Evolutionary conservation across 2,797 vertebrate species (phyloP), one percentile per base, ranked within the genome.

Genomic region (Xenentodon cancila): DNA sequence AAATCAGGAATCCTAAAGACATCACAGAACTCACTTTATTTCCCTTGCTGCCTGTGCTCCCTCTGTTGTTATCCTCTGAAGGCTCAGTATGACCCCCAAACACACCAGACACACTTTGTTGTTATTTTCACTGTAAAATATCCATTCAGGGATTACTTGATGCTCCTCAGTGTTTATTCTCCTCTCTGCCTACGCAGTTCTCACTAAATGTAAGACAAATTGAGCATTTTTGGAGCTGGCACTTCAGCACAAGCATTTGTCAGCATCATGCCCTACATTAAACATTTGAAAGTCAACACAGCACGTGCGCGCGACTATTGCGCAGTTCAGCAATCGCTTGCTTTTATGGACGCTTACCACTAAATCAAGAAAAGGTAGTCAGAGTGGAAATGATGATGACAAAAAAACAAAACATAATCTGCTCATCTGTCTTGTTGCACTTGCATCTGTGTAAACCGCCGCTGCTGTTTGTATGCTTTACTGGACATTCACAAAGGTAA

Each of bases 71-170:
- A 90, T 90, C 82, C 90, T 92, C 88, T 84, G 68, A 91, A 84
- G 87, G 81, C 89, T 88, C 83, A 60, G 83, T 79, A 70, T 88
- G 90, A 91, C 89, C 89, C 85, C 84, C 72, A 80, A 78, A 85
- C 77, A 73, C 81, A 75, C 68, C 73, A 87, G 64, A 66, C 77
- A 69, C 77, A 84, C 89, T 88, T 87, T 90, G 87, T 89, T 89
- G 88, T 90, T 91, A 88, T 90, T 90, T 89, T 90, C 84, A 88
- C 88, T 90, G 84, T 88, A 80, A 89, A 88, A 91, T 86, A 88
- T 87, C 87, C 86, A 91, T 91, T 91, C 84, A 87, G 79, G 89
- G 81, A 91, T 90, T 89, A 90, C 88, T 88, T 87, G 86, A 87
- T 84, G 86, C 83, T 85, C 84, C 74, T 68, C 73, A 66, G 80